Conservation (phyloP, 2,797 vertebrate species). For the Cuniculus paca region DNA sequence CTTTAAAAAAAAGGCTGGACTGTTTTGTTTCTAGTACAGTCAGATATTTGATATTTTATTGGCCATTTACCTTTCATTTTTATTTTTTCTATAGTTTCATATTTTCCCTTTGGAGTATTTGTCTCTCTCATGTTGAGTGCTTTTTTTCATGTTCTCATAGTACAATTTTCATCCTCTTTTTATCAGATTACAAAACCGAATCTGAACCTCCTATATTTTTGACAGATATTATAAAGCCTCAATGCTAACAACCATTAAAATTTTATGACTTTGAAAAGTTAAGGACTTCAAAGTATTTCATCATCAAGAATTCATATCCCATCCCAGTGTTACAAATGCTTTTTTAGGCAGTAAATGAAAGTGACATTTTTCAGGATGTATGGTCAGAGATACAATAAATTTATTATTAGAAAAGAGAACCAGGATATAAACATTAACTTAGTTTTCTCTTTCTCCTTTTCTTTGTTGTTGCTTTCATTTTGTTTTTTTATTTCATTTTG, state of each 20-base stretch:
- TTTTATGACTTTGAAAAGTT: conserved; percentile 16
- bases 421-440: not conserved
- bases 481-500: not conserved
- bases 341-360: not conserved
- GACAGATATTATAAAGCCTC: not conserved
- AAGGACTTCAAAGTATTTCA: conserved; percentile 24
- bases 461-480: not conserved
- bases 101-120: not conserved
- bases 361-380: not conserved
- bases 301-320: not conserved
- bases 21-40: not conserved
- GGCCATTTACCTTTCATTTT: not conserved
- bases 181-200: not conserved
- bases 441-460: not conserved
- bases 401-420: not conserved
- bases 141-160: not conserved
- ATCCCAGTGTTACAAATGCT: not conserved
- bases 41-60: conserved; percentile 36
- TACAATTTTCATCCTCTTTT: not conserved
- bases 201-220: not conserved
- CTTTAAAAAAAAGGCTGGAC: not conserved
- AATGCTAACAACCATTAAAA: not conserved
- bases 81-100: not conserved
- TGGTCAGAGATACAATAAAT: not conserved
- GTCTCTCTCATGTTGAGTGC: not conserved